phyloP scores from a whole-genome alignment of 1,140 invertebrate species.

The Homarus americanus region DNA sequence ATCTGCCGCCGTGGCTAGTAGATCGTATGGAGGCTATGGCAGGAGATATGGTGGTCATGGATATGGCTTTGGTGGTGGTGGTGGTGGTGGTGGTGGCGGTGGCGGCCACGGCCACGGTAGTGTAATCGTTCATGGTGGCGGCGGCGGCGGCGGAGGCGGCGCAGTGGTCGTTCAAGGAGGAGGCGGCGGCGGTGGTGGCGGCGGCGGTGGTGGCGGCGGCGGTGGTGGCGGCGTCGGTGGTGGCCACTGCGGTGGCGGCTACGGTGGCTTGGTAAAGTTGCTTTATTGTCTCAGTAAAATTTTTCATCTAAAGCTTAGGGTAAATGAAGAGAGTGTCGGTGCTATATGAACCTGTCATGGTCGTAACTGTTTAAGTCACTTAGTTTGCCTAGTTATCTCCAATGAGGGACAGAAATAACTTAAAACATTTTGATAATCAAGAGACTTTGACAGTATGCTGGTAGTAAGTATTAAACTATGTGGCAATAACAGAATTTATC shows the following conservation, averaged over 20 bases:
- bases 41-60: not conserved
- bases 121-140: not conserved
- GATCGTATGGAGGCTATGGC: not conserved
- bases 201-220: not conserved
- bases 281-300: not conserved
- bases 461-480: too few species aligned
- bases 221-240: not conserved
- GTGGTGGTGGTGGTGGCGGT: not conserved
- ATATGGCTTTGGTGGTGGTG: not conserved
- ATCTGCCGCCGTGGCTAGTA: not conserved
- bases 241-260: not conserved
- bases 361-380: too few species aligned
- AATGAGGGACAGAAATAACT: not conserved
- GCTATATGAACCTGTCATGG: not conserved
- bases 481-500: too few species aligned
- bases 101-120: not conserved
- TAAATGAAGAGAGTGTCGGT: too few species aligned
- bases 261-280: too few species aligned
- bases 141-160: not conserved
- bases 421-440: not conserved
- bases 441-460: too few species aligned
- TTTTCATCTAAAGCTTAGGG: too few species aligned
- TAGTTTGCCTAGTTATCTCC: too few species aligned
- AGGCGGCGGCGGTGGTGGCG: not conserved
- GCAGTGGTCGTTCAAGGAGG: not conserved